These are phyloP conservation scores for Eristalinus aeneus DNA, from an alignment of 2,888 invertebrate genomes.

Conservation along the genomic window DNA sequence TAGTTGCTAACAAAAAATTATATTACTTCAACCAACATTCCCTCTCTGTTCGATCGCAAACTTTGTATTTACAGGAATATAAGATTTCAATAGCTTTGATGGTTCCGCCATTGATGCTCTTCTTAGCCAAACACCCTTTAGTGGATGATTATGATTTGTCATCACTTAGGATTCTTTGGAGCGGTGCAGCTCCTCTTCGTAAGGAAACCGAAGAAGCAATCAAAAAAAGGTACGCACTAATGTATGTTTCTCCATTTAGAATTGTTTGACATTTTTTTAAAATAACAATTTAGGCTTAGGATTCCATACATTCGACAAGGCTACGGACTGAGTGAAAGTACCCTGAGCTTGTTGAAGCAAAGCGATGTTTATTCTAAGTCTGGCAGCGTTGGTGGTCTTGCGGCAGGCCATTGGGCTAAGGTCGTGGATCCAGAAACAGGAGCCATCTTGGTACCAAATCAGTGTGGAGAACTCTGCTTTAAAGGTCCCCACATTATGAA, in stretches of 20 bases:
- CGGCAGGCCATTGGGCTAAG: slow-evolving; percentile 85
- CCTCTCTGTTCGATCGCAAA: too few relatives aligned
- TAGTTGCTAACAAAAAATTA: too few relatives aligned
- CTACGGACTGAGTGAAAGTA: slow-evolving; percentile 91
- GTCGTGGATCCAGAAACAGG: slow-evolving; percentile 85
- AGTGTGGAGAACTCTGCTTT: slow-evolving; percentile 92
- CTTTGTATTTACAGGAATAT: slow-evolving; percentile 75
- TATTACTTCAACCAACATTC: too few relatives aligned
- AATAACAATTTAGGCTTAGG: slow-evolving; percentile 74
- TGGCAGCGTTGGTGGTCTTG: slow-evolving; percentile 86
- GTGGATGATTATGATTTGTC: slow-evolving; percentile 89
- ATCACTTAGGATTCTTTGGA: slow-evolving; percentile 85
- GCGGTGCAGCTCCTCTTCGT: slow-evolving; percentile 92
- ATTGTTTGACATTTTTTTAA: too few relatives aligned
- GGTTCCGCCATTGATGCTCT: slow-evolving; percentile 92
- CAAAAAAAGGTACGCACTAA: slow-evolving; percentile 76
- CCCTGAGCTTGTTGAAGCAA: slow-evolving; percentile 83
- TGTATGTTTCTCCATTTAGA: too few relatives aligned
- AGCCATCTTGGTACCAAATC: slow-evolving; percentile 83
- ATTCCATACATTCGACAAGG: slow-evolving; percentile 85
- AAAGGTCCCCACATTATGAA: slow-evolving; percentile 91
- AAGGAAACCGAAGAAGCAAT: slow-evolving; percentile 85
- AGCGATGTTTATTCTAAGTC: slow-evolving; percentile 80
- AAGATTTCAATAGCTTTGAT: slow-evolving; percentile 86
- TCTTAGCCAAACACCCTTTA: slow-evolving; percentile 90